Base-by-base conservation (phyloP, 2,888 invertebrate genomes). In the Diadegma fenestrale region DNA sequence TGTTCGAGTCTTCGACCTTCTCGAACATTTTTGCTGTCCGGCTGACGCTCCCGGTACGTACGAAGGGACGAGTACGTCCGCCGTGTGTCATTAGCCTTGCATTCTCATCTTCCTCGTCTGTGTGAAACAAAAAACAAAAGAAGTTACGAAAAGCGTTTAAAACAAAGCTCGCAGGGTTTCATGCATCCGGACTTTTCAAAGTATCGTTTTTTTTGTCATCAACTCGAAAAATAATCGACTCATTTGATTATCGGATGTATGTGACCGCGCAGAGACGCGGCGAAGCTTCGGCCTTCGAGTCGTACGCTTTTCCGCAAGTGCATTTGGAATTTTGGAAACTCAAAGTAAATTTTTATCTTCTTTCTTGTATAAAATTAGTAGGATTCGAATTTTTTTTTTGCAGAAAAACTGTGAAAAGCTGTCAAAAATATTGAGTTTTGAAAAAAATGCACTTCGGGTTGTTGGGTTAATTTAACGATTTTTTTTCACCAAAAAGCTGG, bases 11-110 rank as follows among this genome's bases (percentile, higher is more conserved):
- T 33, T 90, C 91, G 75, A 91, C 91, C 58, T 88, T 90, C 81
- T 94, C 94, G 87, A 94, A 94, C 87, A 94, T 89, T 69, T 89
- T 93, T 37, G 93, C 93, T 8, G 93, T 93, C 33, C 93, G 92
- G 85, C 92, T 94, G 17, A 94, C 94, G 78, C 92, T 93, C 48
- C 94, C 94, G 14, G 93, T 93, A 68, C 91, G 89, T n/a, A 91
- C 89, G 79, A 89, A 89, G 33, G 80, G 86, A 66, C 80, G 80
- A 45, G 83, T 37, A 75, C 80, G 80, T 14, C 71, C 75, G 8
- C 71, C 75, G 7, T 87, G 89, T 43, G 86, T 87, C 33, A n/a
- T 71, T 71, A 71, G n/a, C 92, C 93, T 89, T 87, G 93, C 80
- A 89, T 88, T 88, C 92, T 93, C 89, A 87, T 86, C 87, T 86